Base-by-base conservation (phyloP, 2,113 vertebrate genomes). In the Cyphomyrus discorhynchus region DNA sequence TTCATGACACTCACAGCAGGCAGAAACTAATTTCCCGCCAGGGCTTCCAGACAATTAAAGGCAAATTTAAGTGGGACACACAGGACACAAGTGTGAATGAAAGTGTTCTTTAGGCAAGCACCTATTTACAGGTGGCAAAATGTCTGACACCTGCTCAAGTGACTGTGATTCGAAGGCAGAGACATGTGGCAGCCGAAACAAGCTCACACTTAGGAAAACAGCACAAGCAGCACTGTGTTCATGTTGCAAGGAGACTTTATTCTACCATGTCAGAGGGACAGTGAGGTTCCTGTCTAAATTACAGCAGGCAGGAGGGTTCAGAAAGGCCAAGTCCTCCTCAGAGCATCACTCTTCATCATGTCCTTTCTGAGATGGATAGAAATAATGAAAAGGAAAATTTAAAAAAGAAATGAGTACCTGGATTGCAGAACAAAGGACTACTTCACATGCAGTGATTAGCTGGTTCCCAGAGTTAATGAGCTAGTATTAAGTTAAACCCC, bases 321-420 rank as follows among this genome's bases (percentile, higher is more conserved):
- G 90, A 88, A 80, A 90, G 90, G 35, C 62, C n/a, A 70, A 31
- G 85, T 90, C 90, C 90, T 15, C 77, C 49, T 88, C 50, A 82
- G 90, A 90, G 90, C 70, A 88, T 90, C 86, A 90, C 90, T 90
- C 90, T 90, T 90, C 90, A 88, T 90, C 86, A 24, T 82, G 90
- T 66, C 90, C 90, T 90, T 90, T 90, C 90, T 90, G 90, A 45
- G 47, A 66, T 13, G n/a, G 42, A 62, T 47, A 70, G 27, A 47
- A 85, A 17, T 86, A 24, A 74, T 42, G 35, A 17, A 45, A 58
- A 62, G 27, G 31, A 7, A 62, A 46, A 62, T 24, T 70, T 13
- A 0, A 70, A 27, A 77, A 19, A 77, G n/a, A 1, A 27, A 31
- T 24, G 3, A 47, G 31, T 47, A n/a, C n/a, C 45, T 86, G 21